Conservation (phyloP, 1,140 invertebrate species). For the Drosophila dunni region DNA sequence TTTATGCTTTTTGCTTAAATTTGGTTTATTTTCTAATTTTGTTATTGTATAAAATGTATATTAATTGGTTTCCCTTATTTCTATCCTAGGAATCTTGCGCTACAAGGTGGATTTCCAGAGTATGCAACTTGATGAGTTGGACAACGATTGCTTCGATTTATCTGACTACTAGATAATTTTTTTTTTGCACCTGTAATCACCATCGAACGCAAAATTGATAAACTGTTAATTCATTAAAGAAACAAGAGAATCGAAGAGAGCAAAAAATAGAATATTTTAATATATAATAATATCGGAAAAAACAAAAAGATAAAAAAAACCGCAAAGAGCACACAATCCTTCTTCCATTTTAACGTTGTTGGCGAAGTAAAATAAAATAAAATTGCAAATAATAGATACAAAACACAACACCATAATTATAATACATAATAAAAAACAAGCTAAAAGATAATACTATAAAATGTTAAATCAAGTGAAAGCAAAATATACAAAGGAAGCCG, state of each 20-base stretch:
- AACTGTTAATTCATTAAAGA: constrained; percentile 55
- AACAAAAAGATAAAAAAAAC: constrained; percentile 25
- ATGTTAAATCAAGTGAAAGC: constrained; percentile 77
- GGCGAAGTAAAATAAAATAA: constrained; percentile 71
- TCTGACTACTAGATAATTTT: constrained; percentile 93
- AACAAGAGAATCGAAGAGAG: constrained; percentile 51
- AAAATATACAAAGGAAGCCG: constrained; percentile 68
- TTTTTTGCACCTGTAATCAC: constrained; percentile 43
- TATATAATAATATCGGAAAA: constrained; percentile 37
- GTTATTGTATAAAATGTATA: neutral
- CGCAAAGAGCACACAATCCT: constrained; percentile 70
- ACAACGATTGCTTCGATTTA: constrained; percentile 93
- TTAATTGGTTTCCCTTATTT: constrained; percentile 2
- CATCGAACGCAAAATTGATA: constrained; percentile 56
- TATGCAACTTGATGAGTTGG: constrained; percentile 95
- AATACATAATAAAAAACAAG: constrained; percentile 14
- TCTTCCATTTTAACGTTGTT: constrained; percentile 82
- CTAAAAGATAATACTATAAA: constrained; percentile 31
- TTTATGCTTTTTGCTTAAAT: neutral
- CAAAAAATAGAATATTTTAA: constrained; percentile 77
- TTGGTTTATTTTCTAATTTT: constrained; percentile 8
- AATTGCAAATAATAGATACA: constrained; percentile 65
- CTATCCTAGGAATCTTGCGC: constrained; percentile 89
- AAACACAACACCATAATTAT: constrained; percentile 38
- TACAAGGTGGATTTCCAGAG: constrained; percentile 99